Conservation (phyloP, 2,797 vertebrate species). For the Gephyroberyx darwinii region DNA sequence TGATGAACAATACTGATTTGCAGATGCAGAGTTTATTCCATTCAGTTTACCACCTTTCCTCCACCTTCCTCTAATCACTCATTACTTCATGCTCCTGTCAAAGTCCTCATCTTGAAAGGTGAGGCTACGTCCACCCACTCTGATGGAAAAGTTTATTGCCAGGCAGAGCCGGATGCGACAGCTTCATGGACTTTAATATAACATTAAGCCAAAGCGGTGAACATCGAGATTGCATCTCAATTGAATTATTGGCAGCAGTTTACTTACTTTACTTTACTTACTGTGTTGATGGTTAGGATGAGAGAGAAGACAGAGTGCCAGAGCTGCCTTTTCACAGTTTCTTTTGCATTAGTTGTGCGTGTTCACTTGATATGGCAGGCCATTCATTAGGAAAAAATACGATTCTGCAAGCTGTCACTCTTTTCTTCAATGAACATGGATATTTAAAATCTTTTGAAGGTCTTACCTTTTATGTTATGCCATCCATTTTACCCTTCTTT, state of each 20-base stretch:
- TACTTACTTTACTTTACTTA: constrained; percentile 56
- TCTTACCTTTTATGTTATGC: neutral
- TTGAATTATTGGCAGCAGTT: constrained; percentile 62
- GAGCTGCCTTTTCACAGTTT: constrained; percentile 39
- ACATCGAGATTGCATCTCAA: constrained; percentile 46
- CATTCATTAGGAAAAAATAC: constrained; percentile 44
- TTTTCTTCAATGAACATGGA: constrained; percentile 8
- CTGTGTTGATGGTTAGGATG: constrained; percentile 34
- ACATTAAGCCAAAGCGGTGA: constrained; percentile 46
- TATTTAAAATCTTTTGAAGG: constrained; percentile 10
- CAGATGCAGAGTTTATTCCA: constrained; percentile 21
- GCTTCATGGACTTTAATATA: constrained; percentile 53
- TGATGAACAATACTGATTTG: constrained; percentile 40
- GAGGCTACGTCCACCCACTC: neutral
- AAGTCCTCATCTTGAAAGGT: constrained; percentile 20
- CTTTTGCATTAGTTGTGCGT: constrained; percentile 40
- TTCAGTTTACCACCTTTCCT: constrained; percentile 33
- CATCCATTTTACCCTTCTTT: neutral
- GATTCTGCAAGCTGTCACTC: constrained; percentile 31
- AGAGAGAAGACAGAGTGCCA: constrained; percentile 1
- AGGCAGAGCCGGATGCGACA: constrained; percentile 32
- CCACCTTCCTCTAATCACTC: constrained; percentile 45
- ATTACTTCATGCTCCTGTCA: constrained; percentile 27
- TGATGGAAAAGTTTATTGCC: constrained; percentile 13
- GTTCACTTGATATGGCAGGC: constrained; percentile 41